Base-by-base conservation (phyloP, 2,888 invertebrate genomes). In the Cataglyphis altisquamis region DNA sequence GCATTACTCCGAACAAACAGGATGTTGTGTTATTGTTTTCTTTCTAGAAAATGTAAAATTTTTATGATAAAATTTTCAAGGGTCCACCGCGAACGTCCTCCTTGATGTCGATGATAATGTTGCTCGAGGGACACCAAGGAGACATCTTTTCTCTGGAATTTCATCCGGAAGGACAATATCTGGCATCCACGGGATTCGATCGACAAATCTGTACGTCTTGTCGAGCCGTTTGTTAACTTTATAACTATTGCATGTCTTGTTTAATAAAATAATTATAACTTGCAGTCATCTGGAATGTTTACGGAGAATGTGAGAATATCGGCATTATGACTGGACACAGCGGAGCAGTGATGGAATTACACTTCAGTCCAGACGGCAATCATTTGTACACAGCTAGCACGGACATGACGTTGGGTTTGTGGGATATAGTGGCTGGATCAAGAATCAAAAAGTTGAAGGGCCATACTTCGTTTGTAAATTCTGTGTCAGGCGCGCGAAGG, bases 231-330 rank as follows among this genome's bases (percentile, higher is more conserved):
- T 77, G 5, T 75, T 12, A 12, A 64, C 0, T 63, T 55, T 12
- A 1, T 21, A 48, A 63, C 18, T 25, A n/a, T 25, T 10, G 64
- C 10, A 63, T 29, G 21, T 29, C 66, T 15, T 18, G 12, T 63
- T 12, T 57, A 55, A 45, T 18, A 18, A n/a, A 39, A 25, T 55
- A 0, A n/a, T 66, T 21, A 75, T 95, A 5, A 48, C 6, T 96
- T 80, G 0, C 94, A 98, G 98, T 97, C 95, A 95, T 99, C 87
- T 99, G 99, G 99, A 98, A 97, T 94, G 98, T 99, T 0, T 99
- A 98, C 93, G 99, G 98, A 0, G 99, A 99, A 94, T 99, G 99
- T 95, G 99, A 99, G 93, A 99, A 99, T 94, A 97, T 99, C 88
- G 98, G 98, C 92, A 97, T 98, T 29, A 97, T 99, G 96, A 96